Evolutionary conservation across 1,140 invertebrate species (phyloP), one percentile per base, ranked within the genome.

Genomic region (Elymnias hypermnestra): DNA sequence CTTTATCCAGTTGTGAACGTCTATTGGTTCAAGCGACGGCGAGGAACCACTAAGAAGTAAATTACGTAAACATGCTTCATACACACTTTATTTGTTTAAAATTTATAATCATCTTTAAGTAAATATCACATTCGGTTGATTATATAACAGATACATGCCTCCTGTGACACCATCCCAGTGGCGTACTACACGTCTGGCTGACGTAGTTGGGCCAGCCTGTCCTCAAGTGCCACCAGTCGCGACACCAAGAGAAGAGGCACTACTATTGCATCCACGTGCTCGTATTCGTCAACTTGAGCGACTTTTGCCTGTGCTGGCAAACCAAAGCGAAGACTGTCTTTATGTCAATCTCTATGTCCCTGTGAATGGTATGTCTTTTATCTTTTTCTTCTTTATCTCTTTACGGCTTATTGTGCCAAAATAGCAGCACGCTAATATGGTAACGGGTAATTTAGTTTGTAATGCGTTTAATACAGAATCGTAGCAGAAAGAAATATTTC

Each of bases 341-440:
- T 98, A 98, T 83, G 90, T 98, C 61, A 99, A 99, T 87, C 91
- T 99, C 50, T 98, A 97, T 85, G 94, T 97, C 47, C 97, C 97
- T 53, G 90, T 78, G 5, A 29, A 29, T 13, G 26, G 26, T 29
- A 29, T 29, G 26, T 29, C 4, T 2, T 0, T 12, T 13, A 8
- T 1, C 2, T 6, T 22, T 22, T 8, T 6, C 8, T 6, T 8
- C 5, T 6, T 22, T 22, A 1, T 22, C 8, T 22, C 21, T 22
- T 22, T 22, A 1, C 8, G 1, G 5, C 8, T 22, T 22, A 22
- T 2, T 22, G 21, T 6, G 21, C 5, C 8, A 22, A n/a, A n/a
- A n/a, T n/a, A n/a, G n/a, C n/a, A n/a, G n/a, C n/a, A n/a, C n/a
- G n/a, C n/a, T n/a, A n/a, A n/a, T n/a, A n/a, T n/a, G n/a, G n/a